Conservation (phyloP, 2,888 invertebrate genomes). For the Flexamia atlantica region DNA sequence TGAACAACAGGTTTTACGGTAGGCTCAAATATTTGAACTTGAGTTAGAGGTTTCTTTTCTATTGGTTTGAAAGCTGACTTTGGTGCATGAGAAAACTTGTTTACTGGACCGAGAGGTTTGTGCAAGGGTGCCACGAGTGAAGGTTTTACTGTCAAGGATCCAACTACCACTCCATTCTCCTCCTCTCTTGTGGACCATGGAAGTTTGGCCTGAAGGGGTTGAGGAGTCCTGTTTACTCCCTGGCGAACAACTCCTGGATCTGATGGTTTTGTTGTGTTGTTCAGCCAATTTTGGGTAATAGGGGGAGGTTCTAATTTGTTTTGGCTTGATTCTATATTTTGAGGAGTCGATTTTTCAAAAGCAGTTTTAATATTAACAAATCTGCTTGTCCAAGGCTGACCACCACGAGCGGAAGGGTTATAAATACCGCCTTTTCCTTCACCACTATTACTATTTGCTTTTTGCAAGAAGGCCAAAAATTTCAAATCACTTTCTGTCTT, state of each 20-base stretch:
- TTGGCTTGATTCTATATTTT: conserved; percentile 56
- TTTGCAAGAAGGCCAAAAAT: conserved; percentile 89
- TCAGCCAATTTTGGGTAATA: conserved; percentile 45
- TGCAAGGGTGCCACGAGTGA: conserved; percentile 30
- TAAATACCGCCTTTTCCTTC: conserved; percentile 73
- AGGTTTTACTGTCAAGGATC: conserved; percentile 73
- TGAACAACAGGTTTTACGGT: conserved; percentile 21
- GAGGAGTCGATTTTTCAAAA: conserved; percentile 80
- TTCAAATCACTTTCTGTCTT: conserved; percentile 92
- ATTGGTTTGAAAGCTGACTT: conserved; percentile 86
- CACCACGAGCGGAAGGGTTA: conserved; percentile 73
- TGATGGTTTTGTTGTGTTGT: conserved; percentile 11
- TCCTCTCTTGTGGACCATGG: conserved; percentile 76
- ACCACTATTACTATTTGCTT: conserved; percentile 78
- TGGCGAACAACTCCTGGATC: conserved; percentile 48
- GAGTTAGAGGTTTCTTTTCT: conserved; percentile 72
- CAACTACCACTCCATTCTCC: conserved; percentile 74
- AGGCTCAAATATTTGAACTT: conserved; percentile 22
- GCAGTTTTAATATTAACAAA: conserved; percentile 91
- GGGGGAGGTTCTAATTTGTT: conserved; percentile 69
- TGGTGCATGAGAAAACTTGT: conserved; percentile 85
- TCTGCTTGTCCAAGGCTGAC: conserved; percentile 87
- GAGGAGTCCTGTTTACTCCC: conserved; percentile 61
- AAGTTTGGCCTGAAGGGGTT: conserved; percentile 66
- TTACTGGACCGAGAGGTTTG: conserved; percentile 60